Evolutionary conservation across 1,140 invertebrate genomes (phyloP).

Genomic region (Macrosteles quadrilineatus): DNA sequence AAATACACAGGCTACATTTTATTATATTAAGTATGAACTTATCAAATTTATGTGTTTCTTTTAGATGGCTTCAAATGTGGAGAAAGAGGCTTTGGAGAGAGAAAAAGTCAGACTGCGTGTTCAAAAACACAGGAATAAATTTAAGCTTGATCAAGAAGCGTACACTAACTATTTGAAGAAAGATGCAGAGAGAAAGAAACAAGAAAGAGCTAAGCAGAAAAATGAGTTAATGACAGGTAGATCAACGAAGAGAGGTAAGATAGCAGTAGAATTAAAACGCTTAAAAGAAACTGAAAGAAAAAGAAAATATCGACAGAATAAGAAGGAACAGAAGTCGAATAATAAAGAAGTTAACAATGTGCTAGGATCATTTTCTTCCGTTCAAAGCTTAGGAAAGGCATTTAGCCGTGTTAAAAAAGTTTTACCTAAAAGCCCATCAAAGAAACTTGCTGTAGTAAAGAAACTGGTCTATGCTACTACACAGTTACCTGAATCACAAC

Average conservation of each 20-base stretch:
- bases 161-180: conserved; percentile 2
- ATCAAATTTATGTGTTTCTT: too few species aligned
- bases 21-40: too few species aligned
- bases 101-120: conserved; percentile 1
- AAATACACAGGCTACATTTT: too few species aligned
- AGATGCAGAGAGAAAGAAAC: conserved; percentile 1
- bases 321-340: neutral
- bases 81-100: conserved; percentile 1
- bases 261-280: neutral
- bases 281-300: neutral
- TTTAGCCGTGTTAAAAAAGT: too few species aligned
- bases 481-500: too few species aligned
- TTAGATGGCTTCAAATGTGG: too few species aligned
- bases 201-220: conserved; percentile 38
- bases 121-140: neutral
- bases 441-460: too few species aligned
- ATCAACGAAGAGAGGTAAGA: conserved; percentile 1
- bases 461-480: too few species aligned
- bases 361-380: too few species aligned
- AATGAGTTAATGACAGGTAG: neutral
- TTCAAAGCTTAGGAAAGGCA: too few species aligned
- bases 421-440: too few species aligned
- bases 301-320: neutral
- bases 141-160: neutral
- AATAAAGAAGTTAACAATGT: too few species aligned